A percentile compares a stretch with the other conserved stretches of the same genome.
Evolutionary conservation across 2,888 invertebrate genomes (phyloP).

Genomic region (Dioctria rufipes): DNA sequence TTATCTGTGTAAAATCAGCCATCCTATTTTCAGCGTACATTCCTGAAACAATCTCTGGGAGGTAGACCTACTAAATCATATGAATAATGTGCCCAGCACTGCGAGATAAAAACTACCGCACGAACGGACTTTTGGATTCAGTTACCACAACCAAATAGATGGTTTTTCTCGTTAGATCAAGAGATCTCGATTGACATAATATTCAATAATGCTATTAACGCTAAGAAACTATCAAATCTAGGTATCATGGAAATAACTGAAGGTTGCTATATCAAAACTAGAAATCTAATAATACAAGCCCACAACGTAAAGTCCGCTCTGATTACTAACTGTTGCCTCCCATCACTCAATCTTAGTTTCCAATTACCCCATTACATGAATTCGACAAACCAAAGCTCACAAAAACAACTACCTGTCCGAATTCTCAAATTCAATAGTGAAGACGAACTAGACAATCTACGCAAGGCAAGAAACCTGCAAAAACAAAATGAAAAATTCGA

Average conservation of each 20-base stretch:
- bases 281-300: slow-evolving; percentile 6
- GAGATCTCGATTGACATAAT: not conserved
- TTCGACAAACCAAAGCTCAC: not conserved
- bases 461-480: not conserved
- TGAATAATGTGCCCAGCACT: not conserved
- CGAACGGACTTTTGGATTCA: not conserved
- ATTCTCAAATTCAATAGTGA: slow-evolving; percentile 1
- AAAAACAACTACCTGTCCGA: not conserved
- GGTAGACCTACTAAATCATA: not conserved
- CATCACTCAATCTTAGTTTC: not conserved
- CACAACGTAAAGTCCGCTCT: not conserved
- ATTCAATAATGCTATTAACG: not conserved
- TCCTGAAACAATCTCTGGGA: slow-evolving; percentile 4
- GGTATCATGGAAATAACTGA: not conserved
- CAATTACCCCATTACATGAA: not conserved
- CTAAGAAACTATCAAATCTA: not conserved
- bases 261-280: no score
- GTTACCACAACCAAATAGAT: slow-evolving; percentile 1
- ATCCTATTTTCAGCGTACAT: slow-evolving; percentile 6
- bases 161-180: not conserved
- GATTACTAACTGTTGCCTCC: not conserved
- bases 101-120: slow-evolving; percentile 8
- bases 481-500: not conserved
- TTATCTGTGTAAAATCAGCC: slow-evolving; percentile 3
- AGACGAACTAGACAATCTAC: not conserved